A percentile compares a stretch with the other conserved stretches of the same genome.
Evolutionary conservation across 2,888 invertebrate species (phyloP).

Genomic region (Sthenelais limicola): DNA sequence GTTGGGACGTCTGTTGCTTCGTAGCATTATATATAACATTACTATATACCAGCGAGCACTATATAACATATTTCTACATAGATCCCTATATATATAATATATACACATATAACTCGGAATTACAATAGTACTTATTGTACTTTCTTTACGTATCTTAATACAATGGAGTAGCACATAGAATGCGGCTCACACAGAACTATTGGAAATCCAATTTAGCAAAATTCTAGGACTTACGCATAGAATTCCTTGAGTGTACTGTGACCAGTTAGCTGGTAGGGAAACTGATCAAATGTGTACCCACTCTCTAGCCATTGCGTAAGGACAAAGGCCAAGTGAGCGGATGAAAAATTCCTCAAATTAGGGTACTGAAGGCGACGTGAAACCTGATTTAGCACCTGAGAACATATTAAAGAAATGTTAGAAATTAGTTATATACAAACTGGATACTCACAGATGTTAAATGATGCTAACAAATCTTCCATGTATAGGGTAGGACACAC

Average conservation of each 20-base stretch:
- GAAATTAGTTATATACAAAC: not conserved
- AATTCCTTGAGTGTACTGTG: slow-evolving; percentile 54
- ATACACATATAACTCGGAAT: no score
- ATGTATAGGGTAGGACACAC: not conserved
- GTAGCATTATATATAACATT: no score
- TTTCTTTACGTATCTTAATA: no score
- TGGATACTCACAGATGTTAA: not conserved
- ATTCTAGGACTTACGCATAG: slow-evolving; percentile 56
- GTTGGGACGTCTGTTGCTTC: not conserved
- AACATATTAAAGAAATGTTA: slow-evolving; percentile 23
- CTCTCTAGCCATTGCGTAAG: slow-evolving; percentile 62
- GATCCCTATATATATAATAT: no score
- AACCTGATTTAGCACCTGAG: slow-evolving; percentile 59
- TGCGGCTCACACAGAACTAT: no score
- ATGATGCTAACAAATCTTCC: not conserved
- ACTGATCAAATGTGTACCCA: slow-evolving; percentile 54
- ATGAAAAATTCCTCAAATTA: slow-evolving; percentile 52
- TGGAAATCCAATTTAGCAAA: no score
- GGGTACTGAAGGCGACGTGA: slow-evolving; percentile 54
- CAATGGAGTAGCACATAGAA: no score
- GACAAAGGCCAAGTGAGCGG: slow-evolving; percentile 62
- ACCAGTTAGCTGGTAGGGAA: slow-evolving; percentile 59
- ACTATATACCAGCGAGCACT: no score
- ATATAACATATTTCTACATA: no score
- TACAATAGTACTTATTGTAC: no score